Conservation (phyloP, 2,888 invertebrate genomes). For the Leucoma salicis region DNA sequence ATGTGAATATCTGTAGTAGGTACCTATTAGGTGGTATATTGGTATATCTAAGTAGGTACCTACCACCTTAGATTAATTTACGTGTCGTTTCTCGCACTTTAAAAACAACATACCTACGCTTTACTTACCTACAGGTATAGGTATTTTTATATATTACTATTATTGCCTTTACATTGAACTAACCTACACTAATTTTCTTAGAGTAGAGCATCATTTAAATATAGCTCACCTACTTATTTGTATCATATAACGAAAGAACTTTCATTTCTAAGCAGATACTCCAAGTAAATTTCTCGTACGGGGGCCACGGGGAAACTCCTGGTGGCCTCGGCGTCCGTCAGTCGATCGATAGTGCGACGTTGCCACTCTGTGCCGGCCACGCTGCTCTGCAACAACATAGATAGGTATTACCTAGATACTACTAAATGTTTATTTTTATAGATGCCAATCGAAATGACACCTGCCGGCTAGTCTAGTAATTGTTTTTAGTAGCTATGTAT, state of each 20-base stretch:
- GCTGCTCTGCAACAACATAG: conserved; percentile 21
- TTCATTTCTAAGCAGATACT: conserved; percentile 24
- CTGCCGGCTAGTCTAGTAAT: conserved; percentile 22
- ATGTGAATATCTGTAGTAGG: too few relatives aligned
- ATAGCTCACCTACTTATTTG: conserved; percentile 5
- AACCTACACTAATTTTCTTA: conserved; percentile 9
- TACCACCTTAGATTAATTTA: too few relatives aligned
- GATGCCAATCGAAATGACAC: conserved; percentile 65
- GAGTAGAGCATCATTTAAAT: conserved; percentile 15
- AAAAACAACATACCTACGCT: too few relatives aligned
- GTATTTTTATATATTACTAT: too few relatives aligned
- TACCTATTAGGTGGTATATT: too few relatives aligned
- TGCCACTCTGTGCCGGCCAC: conserved; percentile 58
- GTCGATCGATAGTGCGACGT: conserved; percentile 72
- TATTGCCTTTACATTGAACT: too few relatives aligned
- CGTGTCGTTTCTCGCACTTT: too few relatives aligned
- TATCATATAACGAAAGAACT: not conserved
- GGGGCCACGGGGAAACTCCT: conserved; percentile 34
- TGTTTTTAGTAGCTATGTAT: conserved; percentile 9
- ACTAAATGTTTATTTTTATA: conserved; percentile 64
- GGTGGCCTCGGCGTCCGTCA: conserved; percentile 26
- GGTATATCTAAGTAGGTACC: too few relatives aligned
- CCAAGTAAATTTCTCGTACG: conserved; percentile 21
- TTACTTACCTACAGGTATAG: too few relatives aligned
- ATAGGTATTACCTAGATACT: too few relatives aligned